Base-by-base conservation (phyloP, 1,140 invertebrate species). In the Metaphire vulgaris region DNA sequence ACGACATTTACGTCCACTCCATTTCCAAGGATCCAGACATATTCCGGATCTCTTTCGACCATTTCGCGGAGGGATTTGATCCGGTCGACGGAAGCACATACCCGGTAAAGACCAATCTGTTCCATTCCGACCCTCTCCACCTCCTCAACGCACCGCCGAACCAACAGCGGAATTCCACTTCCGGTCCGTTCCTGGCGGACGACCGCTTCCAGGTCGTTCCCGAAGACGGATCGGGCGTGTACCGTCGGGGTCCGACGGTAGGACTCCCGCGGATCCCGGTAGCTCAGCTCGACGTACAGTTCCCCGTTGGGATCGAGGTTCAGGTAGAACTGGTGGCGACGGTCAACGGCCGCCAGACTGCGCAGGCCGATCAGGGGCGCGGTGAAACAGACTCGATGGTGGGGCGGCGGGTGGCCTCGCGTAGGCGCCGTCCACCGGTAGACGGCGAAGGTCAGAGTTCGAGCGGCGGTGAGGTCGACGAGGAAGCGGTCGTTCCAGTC, bases 401-500 rank as follows among this genome's bases (percentile, higher is more conserved):
- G n/a, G n/a, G n/a, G n/a, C n/a, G n/a, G n/a, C n/a, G n/a, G n/a
- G n/a, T n/a, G n/a, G n/a, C n/a, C n/a, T 21, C 41, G 41, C 41
- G 41, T 12, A 56, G 6, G 41, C 6, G 41, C 41, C 41, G 21
- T 12, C 41, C 41, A 56, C 41, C 41, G 41, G 41, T 99, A 99
- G 21, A 99, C 94, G 69, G 99, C 89, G 79, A 99, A 92, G 81
- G 98, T 95, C 56, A 99, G 88, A 85, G 98, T 93, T 79, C 92
- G 91, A 81, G 97, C 97, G 78, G 92, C 92, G 31, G 97, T 93
- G 56, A 99, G 87, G 83, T 99, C 97, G 77, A 99, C 88, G 85
- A 99, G 97, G 82, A 99, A 99, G 30, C 94, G 95, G 87, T 99
- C 97, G 83, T 98, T 95, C 97, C 97, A 99, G 86, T 98, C 96